These are phyloP conservation scores for Agelas oroides DNA, from an alignment of 37 sponge, comb jelly and placozoan species.

Conservation along the genomic window DNA sequence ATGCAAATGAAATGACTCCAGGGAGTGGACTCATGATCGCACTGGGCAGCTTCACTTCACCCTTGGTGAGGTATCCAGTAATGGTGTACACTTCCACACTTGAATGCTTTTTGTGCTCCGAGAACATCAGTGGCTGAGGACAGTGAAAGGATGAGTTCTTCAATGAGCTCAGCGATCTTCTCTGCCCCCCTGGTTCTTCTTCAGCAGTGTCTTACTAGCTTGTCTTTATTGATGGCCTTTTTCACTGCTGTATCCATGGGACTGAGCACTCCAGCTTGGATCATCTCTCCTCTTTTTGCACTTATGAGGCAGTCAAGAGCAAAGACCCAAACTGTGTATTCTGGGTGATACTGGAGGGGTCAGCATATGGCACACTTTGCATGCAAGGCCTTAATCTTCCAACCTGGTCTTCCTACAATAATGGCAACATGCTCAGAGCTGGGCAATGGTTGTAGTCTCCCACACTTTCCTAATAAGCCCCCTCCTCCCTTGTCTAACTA, in stretches of 20 bases:
- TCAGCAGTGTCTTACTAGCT: conserved; percentile 46
- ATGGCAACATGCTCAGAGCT: no score
- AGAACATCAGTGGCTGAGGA: conserved; percentile 44
- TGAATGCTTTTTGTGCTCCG: conserved; percentile 39
- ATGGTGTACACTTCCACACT: conserved; percentile 24
- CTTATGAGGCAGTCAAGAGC: no score
- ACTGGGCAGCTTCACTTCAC: conserved; percentile 34
- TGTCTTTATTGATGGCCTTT: conserved; percentile 37
- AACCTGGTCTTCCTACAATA: no score
- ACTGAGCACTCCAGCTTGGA: conserved; percentile 21
- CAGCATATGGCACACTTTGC: no score
- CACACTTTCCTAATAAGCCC: no score
- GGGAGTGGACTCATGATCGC: conserved; percentile 49
- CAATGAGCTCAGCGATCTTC: conserved; percentile 19
- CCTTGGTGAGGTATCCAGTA: conserved; percentile 25
- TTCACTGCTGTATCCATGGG: conserved; percentile 21
- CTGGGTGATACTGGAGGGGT: no score
- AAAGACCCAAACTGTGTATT: no score
- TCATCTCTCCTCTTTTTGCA: conserved; percentile 33
- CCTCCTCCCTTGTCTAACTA: no score
- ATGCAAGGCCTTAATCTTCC: no score
- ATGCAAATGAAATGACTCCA: conserved; percentile 48
- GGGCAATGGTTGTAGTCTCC: no score
- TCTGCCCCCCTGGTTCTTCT: conserved; percentile 19
- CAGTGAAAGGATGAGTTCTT: conserved; percentile 31